A percentile compares a stretch with the other conserved stretches of the same genome.
phyloP scores from a whole-genome alignment of 1,140 invertebrate species.

The Lordiphosa mommai region DNA sequence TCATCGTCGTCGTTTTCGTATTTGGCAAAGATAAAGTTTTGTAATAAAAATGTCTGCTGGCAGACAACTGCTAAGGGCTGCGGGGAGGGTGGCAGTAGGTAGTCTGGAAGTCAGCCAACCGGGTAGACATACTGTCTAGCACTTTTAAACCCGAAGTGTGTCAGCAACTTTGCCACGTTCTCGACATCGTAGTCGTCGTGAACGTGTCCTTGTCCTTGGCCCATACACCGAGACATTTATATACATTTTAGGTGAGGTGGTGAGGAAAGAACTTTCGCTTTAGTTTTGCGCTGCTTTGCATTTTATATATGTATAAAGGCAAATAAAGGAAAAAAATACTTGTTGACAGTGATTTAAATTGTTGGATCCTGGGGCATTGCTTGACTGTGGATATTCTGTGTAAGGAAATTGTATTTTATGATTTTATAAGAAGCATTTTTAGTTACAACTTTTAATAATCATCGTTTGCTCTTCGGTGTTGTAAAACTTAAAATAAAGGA shows the following conservation, averaged over 20 bases:
- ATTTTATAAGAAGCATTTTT: no score
- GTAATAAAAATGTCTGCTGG: slow-evolving; percentile 75
- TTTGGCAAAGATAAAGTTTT: slow-evolving; percentile 78
- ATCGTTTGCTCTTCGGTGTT: no score
- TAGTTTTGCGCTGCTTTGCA: slow-evolving; percentile 54
- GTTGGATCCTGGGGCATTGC: not conserved
- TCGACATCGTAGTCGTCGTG: slow-evolving; percentile 52
- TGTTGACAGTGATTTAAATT: slow-evolving; percentile 36
- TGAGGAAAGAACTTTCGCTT: slow-evolving; percentile 52
- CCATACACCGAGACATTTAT: slow-evolving; percentile 41
- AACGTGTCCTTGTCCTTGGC: slow-evolving; percentile 71
- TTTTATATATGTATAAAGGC: slow-evolving; percentile 26
- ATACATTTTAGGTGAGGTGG: slow-evolving; percentile 23
- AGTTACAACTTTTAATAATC: no score
- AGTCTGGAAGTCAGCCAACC: slow-evolving; percentile 34
- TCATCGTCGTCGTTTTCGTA: slow-evolving; percentile 52
- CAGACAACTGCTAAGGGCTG: slow-evolving; percentile 26
- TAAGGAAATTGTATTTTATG: no score
- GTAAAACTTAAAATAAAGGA: no score
- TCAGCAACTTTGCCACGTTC: slow-evolving; percentile 70
- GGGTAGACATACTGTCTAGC: slow-evolving; percentile 69
- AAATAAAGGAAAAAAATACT: slow-evolving; percentile 18
- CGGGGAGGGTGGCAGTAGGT: slow-evolving; percentile 1
- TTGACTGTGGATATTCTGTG: no score
- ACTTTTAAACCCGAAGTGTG: slow-evolving; percentile 65